phyloP scores from a whole-genome alignment of 2,113 vertebrate genomes.

The Alaudala cheleensis region DNA sequence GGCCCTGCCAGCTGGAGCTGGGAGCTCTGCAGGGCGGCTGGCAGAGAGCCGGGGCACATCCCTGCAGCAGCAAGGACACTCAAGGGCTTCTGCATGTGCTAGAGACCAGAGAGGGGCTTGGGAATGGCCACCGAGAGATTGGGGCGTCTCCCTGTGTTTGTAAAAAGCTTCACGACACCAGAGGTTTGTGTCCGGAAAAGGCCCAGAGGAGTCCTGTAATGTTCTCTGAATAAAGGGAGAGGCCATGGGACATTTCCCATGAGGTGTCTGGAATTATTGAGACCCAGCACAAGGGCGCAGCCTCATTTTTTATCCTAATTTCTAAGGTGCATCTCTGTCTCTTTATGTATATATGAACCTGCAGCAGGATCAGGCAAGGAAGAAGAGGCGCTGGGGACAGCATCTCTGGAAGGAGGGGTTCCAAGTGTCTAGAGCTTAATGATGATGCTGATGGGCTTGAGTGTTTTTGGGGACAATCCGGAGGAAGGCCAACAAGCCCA shows the following conservation, averaged over 20 bases:
- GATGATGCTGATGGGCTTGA: not conserved
- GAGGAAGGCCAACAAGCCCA: not conserved
- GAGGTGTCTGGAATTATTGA: not conserved
- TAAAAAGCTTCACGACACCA: no score
- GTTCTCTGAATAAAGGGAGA: no score
- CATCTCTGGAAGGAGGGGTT: not conserved
- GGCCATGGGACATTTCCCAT: not conserved
- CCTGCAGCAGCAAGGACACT: no score
- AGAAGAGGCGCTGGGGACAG: not conserved
- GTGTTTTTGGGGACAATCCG: not conserved
- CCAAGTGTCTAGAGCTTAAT: not conserved
- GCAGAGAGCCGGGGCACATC: no score
- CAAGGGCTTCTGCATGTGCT: no score
- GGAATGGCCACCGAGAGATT: not conserved
- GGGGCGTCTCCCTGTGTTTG: not conserved
- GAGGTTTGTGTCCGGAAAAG: not conserved
- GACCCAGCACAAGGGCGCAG: not conserved
- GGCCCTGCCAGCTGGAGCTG: not conserved
- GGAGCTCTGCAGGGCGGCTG: not conserved
- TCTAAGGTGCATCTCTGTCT: not conserved
- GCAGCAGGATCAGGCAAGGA: not conserved
- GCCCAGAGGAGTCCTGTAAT: not conserved
- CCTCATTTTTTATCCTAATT: not conserved
- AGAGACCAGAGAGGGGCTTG: not conserved
- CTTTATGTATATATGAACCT: not conserved